These are phyloP conservation scores for Melanostigma gelatinosum DNA, from an alignment of 2,113 vertebrate genomes.

Conservation along the genomic window DNA sequence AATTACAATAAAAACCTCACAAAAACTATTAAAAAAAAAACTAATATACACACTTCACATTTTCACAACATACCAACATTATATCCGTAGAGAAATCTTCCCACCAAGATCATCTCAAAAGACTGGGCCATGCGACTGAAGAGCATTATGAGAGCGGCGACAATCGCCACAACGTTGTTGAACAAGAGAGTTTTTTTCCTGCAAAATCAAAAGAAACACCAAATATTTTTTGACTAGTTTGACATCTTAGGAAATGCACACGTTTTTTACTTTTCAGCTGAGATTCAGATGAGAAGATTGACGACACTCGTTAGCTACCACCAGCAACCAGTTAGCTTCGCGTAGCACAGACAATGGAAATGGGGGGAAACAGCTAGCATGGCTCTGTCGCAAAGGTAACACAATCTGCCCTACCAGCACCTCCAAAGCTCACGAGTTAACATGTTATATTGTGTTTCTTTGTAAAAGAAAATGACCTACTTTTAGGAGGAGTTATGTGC, in stretches of 20 bases:
- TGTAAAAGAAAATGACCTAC: not conserved
- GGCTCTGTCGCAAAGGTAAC: not conserved
- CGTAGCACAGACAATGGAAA: not conserved
- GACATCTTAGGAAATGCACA: not conserved
- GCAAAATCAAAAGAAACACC: conserved; percentile 23
- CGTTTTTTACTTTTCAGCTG: not conserved
- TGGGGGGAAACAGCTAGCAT: not conserved
- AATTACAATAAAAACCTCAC: not conserved
- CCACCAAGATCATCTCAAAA: conserved; percentile 86
- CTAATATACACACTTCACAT: not conserved
- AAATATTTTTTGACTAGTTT: not conserved
- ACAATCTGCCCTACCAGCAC: not conserved
- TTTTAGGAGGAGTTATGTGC: not conserved
- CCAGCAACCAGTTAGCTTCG: not conserved
- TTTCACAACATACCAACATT: conserved; percentile 77
- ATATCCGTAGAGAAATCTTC: conserved; percentile 82
- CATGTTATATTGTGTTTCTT: not conserved
- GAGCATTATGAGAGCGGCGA: conserved; percentile 81
- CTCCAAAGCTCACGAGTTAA: not conserved
- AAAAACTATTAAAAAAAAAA: not conserved
- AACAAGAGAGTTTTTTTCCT: conserved; percentile 85
- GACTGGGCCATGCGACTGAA: conserved; percentile 77
- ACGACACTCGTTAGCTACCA: not conserved
- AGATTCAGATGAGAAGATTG: not conserved
- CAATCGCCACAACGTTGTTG: conserved; percentile 79